phyloP scores from a whole-genome alignment of 2,888 invertebrate species.

The Drosophila formosana region DNA sequence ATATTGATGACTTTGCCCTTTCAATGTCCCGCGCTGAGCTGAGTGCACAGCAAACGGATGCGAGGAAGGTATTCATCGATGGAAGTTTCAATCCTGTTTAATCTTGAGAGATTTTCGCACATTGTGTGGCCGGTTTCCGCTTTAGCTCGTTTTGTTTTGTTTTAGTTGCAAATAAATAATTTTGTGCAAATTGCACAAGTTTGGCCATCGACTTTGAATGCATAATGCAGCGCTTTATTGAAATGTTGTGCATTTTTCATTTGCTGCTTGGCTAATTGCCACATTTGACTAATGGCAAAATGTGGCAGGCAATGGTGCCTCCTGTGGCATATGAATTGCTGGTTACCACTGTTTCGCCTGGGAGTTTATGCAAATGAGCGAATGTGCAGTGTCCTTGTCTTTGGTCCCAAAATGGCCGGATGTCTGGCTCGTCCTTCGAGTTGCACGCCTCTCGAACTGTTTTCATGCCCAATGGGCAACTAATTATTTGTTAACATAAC shows the following conservation, averaged over 20 bases:
- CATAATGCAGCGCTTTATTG: conserved; percentile 53
- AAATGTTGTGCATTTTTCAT: conserved; percentile 62
- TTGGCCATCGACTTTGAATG: conserved; percentile 31
- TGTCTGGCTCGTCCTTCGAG: conserved; percentile 41
- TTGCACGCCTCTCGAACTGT: conserved; percentile 47
- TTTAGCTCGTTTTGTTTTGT: conserved; percentile 21
- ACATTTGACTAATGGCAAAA: conserved; percentile 17
- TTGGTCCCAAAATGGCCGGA: conserved; percentile 45
- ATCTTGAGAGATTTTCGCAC: conserved; percentile 78
- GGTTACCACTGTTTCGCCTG: conserved; percentile 9
- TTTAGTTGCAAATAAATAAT: conserved; percentile 67
- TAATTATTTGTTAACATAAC: conserved; percentile 83
- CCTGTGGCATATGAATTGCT: conserved; percentile 22
- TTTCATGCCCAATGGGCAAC: conserved; percentile 76
- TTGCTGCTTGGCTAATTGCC: conserved; percentile 47
- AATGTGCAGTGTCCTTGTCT: conserved; percentile 58
- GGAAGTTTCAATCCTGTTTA: conserved; percentile 52
- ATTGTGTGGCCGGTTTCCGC: conserved; percentile 57
- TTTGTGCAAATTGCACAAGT: conserved; percentile 61
- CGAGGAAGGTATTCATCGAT: conserved; percentile 28
- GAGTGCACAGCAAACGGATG: conserved; percentile 13
- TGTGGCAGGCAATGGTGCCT: conserved; percentile 16
- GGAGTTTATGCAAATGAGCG: conserved; percentile 71
- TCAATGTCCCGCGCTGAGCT: neutral
- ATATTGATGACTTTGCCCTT: conserved; percentile 69